Evolutionary conservation across 2,888 invertebrate genomes (phyloP).

Genomic region (Xanthia icteritia): DNA sequence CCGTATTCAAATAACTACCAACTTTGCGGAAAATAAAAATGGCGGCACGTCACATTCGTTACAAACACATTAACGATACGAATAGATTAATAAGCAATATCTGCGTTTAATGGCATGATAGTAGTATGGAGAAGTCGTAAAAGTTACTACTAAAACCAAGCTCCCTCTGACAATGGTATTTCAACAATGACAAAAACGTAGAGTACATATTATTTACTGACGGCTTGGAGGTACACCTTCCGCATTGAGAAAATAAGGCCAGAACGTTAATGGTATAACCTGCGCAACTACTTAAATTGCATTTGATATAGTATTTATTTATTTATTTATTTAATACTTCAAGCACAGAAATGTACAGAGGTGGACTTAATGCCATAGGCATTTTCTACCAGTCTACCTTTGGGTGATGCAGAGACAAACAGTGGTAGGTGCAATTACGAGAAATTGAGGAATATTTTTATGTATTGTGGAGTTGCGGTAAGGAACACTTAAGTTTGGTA

Average conservation of each 20-base stretch:
- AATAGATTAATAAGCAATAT: constrained; percentile 9
- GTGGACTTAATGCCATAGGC: too few species aligned
- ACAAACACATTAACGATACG: not conserved
- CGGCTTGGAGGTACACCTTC: not conserved
- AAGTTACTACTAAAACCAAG: constrained; percentile 1
- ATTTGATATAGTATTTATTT: not conserved
- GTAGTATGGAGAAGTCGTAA: constrained; percentile 16
- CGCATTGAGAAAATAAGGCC: not conserved
- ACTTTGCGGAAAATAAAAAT: constrained; percentile 2
- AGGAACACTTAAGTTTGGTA: too few species aligned
- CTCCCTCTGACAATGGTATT: not conserved
- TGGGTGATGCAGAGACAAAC: too few species aligned
- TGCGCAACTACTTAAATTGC: not conserved
- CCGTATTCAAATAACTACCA: not conserved
- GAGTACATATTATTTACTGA: not conserved
- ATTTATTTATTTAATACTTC: too few species aligned
- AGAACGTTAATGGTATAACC: not conserved
- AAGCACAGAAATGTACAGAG: too few species aligned
- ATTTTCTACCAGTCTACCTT: too few species aligned
- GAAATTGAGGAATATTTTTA: too few species aligned
- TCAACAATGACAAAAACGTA: not conserved
- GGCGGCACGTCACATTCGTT: not conserved
- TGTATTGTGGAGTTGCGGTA: too few species aligned
- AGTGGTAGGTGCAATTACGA: too few species aligned
- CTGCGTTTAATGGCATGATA: constrained; percentile 31